Base-by-base conservation (phyloP, 2,888 invertebrate genomes). In the Acleris literana region DNA sequence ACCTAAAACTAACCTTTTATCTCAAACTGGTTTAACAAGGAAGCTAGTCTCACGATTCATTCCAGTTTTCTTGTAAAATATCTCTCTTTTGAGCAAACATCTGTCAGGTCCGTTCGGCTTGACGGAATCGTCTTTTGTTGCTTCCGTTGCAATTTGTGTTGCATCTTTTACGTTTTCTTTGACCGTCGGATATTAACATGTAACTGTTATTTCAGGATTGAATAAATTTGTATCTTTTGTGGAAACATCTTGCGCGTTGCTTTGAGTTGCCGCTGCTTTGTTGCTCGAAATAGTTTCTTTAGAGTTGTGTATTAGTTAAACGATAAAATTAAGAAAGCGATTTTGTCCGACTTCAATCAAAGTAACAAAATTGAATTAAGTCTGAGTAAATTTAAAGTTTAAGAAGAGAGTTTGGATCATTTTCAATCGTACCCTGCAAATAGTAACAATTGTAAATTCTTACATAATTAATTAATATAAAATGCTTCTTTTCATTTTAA, bases 21-120 rank as follows among this genome's bases (percentile, higher is more conserved):
- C 68, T 56, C 49, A 62, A 84, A 90, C 90, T 84, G 83, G 90
- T 89, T 83, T 78, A 79, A 88, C 78, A 72, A 88, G 90, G 90
- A 91, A 90, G 86, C 74, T 74, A 76, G 76, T 85, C 87, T 74
- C 83, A 85, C 85, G 80, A 79, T 20, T 78, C 82, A 84, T 84
- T 88, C 84, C 84, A 81, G 84, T 85, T 88, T 88, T 85, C 79
- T 72, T 82, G 79, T 79, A 83, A 86, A 76, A 74, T 72, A 65
- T 66, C 64, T 67, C 60, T 65, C 69, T 69, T 71, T 71, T 63
- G 69, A 64, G 64, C 70, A 64, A 75, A 81, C 86, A 86, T 85
- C 85, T 85, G 86, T 79, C 83, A 74, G 72, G 76, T 79, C 77
- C 75, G 68, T 74, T 74, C 74, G 76, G 76, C 76, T 76, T 77